Evolutionary conservation across 2,888 invertebrate species (phyloP), one percentile per base, ranked within the genome.

Genomic region (Crematogaster levior): DNA sequence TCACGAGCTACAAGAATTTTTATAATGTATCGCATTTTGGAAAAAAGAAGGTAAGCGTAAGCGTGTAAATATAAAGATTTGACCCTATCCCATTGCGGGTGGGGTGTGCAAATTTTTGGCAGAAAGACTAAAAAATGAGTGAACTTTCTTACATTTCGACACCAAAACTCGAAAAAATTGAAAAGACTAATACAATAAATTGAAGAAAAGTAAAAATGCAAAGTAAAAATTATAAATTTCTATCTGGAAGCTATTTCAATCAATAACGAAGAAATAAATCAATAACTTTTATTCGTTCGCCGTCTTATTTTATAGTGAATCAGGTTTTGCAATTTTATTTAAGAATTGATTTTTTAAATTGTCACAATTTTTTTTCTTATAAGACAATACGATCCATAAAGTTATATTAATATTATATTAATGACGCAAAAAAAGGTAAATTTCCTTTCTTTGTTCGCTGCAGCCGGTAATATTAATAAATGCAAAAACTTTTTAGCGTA

Each of bases 401-500:
- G n/a, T n/a, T n/a, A n/a, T n/a, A n/a, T n/a, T n/a, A n/a, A n/a
- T n/a, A n/a, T n/a, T n/a, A n/a, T n/a, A n/a, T n/a, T n/a, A 24
- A 46, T 18, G 15, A 37, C 1, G n/a, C 9, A 51, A 75, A 61
- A 74, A 56, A 27, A 27, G 46, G 1, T 27, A 7, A 12, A 24
- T 15, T 51, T 37, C 37, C 34, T 34, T 18, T 21, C 21, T 66
- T 68, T 56, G 21, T 56, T 43, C 27, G 15, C 6, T 21, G 12
- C 63, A 21, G 0, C 2, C 40, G 27, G 7, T 21, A n/a, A 46
- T 15, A 30, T 3, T 75, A 51, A 65, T n/a, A 18, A 15, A 43
- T 30, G 24, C 43, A 68, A 77, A 77, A 77, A 43, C 30, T 68
- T 77, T 1, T 40, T 18, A 10, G 21, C 21, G 53, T 43, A 21